Base-by-base conservation (phyloP, 2,888 invertebrate species). In the Allolobophora icterica region DNA sequence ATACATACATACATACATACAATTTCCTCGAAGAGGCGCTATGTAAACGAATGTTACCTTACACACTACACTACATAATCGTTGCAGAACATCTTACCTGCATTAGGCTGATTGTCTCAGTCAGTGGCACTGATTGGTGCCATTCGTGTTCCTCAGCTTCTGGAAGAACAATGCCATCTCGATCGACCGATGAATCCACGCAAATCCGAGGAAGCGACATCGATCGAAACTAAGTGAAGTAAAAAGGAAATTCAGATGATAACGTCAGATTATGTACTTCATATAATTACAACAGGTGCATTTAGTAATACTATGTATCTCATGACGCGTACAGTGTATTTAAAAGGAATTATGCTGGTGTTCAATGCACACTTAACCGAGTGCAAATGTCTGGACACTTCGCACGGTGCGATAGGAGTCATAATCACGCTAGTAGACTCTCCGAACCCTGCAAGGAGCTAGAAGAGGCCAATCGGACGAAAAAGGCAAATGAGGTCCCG, bases 151-250 rank as follows among this genome's bases (percentile, higher is more conserved):
- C n/a, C n/a, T 71, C 8, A 71, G 6, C n/a, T 30, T 71, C n/a
- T n/a, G n/a, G n/a, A n/a, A n/a, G n/a, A n/a, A n/a, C n/a, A n/a
- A n/a, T n/a, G n/a, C n/a, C n/a, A n/a, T n/a, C 71, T n/a, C 11
- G 1, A 0, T 30, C 52, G 24, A 24, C 52, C 21, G 52, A 52
- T 24, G 52, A 52, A 2, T n/a, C 71, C 8, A 71, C 71, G 71
- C 71, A n/a, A n/a, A 71, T 71, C 71, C 71, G 71, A n/a, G 71
- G 71, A n/a, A 71, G 71, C 71, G 71, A 71, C 71, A 71, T 71
- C 71, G n/a, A 45, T 19, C 1, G 45, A 45, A 45, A 45, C 45
- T 45, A 1, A 45, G 45, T 13, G 4, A 13, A 45, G 4, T 19
- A 17, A 17, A 52, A 71, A 71, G n/a, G 8, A 30, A 30, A 71